Evolutionary conservation across 2,113 vertebrate species (phyloP).

Genomic region (Terrapene triunguis): DNA sequence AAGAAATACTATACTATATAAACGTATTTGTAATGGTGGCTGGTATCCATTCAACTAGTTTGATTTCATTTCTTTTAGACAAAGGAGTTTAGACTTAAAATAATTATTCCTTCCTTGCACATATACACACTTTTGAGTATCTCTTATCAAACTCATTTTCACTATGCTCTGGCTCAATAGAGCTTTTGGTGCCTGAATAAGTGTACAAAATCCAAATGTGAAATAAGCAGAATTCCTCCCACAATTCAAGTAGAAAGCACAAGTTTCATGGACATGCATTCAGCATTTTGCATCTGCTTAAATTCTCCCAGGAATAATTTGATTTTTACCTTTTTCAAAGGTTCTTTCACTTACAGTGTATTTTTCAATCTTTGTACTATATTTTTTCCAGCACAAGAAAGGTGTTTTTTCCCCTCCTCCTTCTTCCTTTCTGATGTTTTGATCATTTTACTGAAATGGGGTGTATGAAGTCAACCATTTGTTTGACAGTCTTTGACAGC

Average conservation of each 20-base stretch:
- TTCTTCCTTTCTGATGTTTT: slow-evolving; percentile 70
- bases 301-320: background rate
- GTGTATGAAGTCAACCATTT: slow-evolving; percentile 78
- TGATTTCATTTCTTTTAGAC: slow-evolving; percentile 21
- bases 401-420: background rate
- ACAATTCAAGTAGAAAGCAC: background rate
- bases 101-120: background rate
- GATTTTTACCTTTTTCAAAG: slow-evolving; percentile 26
- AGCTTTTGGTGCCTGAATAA: background rate
- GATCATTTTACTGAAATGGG: slow-evolving; percentile 76
- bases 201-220: background rate
- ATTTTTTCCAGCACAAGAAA: slow-evolving; percentile 30
- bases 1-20: slow-evolving; percentile 19
- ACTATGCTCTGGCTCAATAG: background rate
- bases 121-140: background rate
- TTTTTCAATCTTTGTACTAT: background rate
- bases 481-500: slow-evolving; percentile 81
- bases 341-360: background rate
- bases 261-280: background rate
- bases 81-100: slow-evolving; percentile 20
- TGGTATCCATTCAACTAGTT: background rate
- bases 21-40: slow-evolving; percentile 38
- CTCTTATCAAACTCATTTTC: background rate
- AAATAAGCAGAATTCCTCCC: background rate
- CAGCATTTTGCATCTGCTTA: slow-evolving; percentile 8